Base-by-base conservation (phyloP, 64 coral and sea anemone species). In the Platygyra sinensis region DNA sequence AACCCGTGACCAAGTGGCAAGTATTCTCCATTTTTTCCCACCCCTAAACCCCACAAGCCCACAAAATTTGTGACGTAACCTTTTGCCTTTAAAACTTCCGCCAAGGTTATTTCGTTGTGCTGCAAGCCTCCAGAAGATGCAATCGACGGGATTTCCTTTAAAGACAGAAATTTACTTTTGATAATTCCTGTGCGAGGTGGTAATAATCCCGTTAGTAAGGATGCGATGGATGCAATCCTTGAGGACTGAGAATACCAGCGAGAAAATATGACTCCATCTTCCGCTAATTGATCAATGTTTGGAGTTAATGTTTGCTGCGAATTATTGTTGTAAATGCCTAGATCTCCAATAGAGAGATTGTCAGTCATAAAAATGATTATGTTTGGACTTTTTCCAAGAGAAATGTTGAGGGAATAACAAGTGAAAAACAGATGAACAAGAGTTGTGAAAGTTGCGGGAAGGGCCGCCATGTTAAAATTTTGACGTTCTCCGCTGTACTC, bases 121-220 rank as follows among this genome's bases (percentile, higher is more conserved):
- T 89, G 96, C 30, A 98, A 74, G n/a, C 96, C 96, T 18, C 96
- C 96, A 55, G 87, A 89, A 54, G 89, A 92, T 39, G 96, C 96
- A 4, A 98, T 62, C 8, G 96, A 98, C 65, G 96, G 96, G 5
- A 98, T 83, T 50, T 90, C 78, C 52, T 89, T 89, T 19, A 90
- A 98, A 25, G 93, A 86, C 14, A 98, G 52, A 76, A 92, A 98
- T 27, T 92, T 91, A 80, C 96, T 94, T 67, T 92, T 94, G 62
- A 98, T 73, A 60, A 98, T 98, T 84, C 96, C 96, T 55, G 90
- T 98, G 84, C 90, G 87, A 50, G 91, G 91, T 14, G 96, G 96
- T 12, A 98, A 87, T 69, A 86, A 69, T 46, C 96, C 96, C 50
- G 96, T 98, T 87, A 98, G 72, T 46, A 98, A 79, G 13, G 96